Percentiles rank a stretch among this genome's conserved stretches.
These are phyloP conservation scores for Chymomyza fuscimana DNA, from an alignment of 2,888 invertebrate genomes.

Conservation along the genomic window DNA sequence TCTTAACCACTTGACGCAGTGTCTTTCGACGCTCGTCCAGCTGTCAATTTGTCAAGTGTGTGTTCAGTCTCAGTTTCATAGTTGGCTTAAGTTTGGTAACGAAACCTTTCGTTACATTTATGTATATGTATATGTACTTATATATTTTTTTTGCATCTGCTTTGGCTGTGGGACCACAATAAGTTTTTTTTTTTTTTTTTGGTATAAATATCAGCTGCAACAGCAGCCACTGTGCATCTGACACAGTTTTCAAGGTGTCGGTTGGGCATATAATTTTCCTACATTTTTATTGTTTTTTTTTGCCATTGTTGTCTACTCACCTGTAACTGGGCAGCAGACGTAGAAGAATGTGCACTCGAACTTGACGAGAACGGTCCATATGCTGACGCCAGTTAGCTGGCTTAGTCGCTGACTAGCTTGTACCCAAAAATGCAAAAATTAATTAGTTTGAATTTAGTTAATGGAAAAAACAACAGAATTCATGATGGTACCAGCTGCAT, in stretches of 20 bases:
- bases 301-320: neutral
- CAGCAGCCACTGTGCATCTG: slow-evolving; percentile 37
- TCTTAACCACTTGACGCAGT: neutral
- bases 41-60: slow-evolving; percentile 56
- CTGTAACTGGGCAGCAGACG: neutral
- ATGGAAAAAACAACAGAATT: too few species aligned
- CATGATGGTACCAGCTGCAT: too few species aligned
- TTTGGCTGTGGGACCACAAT: slow-evolving; percentile 2
- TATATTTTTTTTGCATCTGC: neutral
- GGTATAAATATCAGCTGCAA: slow-evolving; percentile 19
- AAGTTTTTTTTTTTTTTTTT: neutral
- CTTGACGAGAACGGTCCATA: neutral
- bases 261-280: slow-evolving; percentile 15
- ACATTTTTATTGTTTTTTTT: neutral
- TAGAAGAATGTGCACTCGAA: neutral
- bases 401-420: too few species aligned
- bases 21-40: slow-evolving; percentile 32
- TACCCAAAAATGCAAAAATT: neutral
- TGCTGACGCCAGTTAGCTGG: neutral
- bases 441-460: too few species aligned
- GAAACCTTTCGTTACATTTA: neutral
- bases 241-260: slow-evolving; percentile 48
- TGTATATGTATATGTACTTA: too few species aligned
- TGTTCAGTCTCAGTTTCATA: slow-evolving; percentile 12
- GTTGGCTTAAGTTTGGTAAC: slow-evolving; percentile 5